Evolutionary conservation across 2,888 invertebrate species (phyloP), one percentile per base, ranked within the genome.

Genomic region (Pandemis corylana): DNA sequence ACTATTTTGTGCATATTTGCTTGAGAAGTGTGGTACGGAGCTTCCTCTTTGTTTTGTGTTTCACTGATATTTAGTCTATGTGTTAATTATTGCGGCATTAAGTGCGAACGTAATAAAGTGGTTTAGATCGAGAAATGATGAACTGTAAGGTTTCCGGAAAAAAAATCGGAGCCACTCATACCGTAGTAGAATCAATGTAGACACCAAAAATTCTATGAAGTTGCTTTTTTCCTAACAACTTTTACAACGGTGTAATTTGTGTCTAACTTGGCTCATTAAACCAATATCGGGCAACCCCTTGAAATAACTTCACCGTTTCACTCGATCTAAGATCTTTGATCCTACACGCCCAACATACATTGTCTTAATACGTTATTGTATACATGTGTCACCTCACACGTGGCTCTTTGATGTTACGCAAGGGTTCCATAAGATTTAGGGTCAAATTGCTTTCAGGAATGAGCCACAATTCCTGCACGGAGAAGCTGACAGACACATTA

Each of bases 371-470:
- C 41, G 20, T 62, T 75, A 70, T 65, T 74, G 72, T 74, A 73
- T 36, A 36, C 28, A 36, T 72, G 53, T 61, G 77, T 76, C 63
- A 66, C 51, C 20, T 49, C 72, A 65, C 63, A 61, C 53, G 51
- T 59, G 7, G 56, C 49, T 69, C 78, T 78, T 76, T 63, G 68
- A 78, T 80, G 72, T 80, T 79, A 76, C 77, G 81, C 51, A 67
- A 64, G 70, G 63, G 64, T 64, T 66, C 56, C 41, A 28, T 69
- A 66, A 74, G 59, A 70, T 70, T 53, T 74, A 83, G 85, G 83
- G 85, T 80, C 81, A 87, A 89, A 89, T 89, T 86, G 89, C 89
- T 88, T 86, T 87, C 84, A 89, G 87, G 82, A 83, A 82, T 85
- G 84, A 49, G 49, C 75, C 75, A 41, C 75, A 63, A 67, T 61